Percentiles rank a stretch among this genome's conserved stretches.
These are phyloP conservation scores for Bradypodion pumilum DNA, from an alignment of 2,797 vertebrate genomes.

Conservation along the genomic window DNA sequence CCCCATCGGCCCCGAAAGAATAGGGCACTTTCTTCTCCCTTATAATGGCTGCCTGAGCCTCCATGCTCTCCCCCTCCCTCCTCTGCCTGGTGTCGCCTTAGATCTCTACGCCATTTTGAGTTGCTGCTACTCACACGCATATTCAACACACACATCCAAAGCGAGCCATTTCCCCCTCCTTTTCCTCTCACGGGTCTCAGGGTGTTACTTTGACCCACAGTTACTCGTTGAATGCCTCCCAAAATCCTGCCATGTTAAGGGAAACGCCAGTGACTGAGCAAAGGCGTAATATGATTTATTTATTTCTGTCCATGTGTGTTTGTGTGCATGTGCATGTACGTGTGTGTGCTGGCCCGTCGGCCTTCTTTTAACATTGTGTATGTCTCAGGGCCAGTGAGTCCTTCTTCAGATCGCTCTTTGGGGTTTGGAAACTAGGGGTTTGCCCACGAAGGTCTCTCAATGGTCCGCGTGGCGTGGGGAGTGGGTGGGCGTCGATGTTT, in stretches of 20 bases:
- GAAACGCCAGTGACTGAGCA: constrained; percentile 55
- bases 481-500: not conserved
- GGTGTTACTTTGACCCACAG: not conserved
- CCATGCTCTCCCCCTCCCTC: constrained; percentile 72
- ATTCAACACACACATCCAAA: no score
- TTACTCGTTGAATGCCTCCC: constrained; percentile 29
- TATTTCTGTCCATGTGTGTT: constrained; percentile 7
- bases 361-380: not conserved
- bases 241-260: constrained; percentile 32
- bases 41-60: constrained; percentile 86
- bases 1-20: not conserved
- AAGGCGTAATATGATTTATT: constrained; percentile 65
- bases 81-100: constrained; percentile 63
- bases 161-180: not conserved
- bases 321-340: no score
- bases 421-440: constrained; percentile 40
- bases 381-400: constrained; percentile 38
- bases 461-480: not conserved
- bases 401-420: constrained; percentile 31
- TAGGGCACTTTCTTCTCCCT: constrained; percentile 47
- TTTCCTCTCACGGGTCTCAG: not conserved
- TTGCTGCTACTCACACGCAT: not conserved
- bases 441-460: constrained; percentile 17
- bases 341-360: not conserved
- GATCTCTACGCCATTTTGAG: constrained; percentile 87